phyloP scores from a whole-genome alignment of 2,888 invertebrate species.

The Drosophila mimica region DNA sequence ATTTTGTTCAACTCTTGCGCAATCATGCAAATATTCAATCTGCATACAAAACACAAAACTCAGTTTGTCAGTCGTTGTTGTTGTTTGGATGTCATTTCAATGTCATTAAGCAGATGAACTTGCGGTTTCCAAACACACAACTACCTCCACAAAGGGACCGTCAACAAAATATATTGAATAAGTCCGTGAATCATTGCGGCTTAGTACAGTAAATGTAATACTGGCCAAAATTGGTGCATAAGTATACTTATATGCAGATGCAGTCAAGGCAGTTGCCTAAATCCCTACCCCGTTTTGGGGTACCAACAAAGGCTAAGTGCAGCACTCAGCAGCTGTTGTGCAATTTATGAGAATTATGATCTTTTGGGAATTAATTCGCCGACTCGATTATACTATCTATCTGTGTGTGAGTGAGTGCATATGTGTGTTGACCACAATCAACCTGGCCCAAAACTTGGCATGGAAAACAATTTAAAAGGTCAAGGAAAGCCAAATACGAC shows the following conservation, averaged over 20 bases:
- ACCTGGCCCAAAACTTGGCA: conserved; percentile 34
- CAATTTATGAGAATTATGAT: conserved; percentile 64
- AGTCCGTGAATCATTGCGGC: conserved; percentile 50
- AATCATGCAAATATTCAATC: conserved; percentile 1
- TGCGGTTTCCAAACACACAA: neutral
- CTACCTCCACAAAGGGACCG: conserved; percentile 19
- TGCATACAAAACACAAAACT: neutral
- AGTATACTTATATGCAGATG: neutral
- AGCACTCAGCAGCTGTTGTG: conserved; percentile 46
- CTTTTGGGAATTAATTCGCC: conserved; percentile 48
- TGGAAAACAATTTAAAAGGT: conserved; percentile 38
- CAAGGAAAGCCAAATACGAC: conserved; percentile 41
- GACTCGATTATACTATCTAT: conserved; percentile 12
- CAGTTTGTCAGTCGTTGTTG: neutral
- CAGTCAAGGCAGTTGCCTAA: conserved; percentile 14
- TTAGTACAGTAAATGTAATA: conserved; percentile 23
- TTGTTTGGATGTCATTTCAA: conserved; percentile 4
- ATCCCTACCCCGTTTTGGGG: neutral
- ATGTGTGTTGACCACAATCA: conserved; percentile 28
- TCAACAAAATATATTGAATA: conserved; percentile 48
- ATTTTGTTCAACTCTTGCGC: neutral
- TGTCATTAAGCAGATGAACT: conserved; percentile 13
- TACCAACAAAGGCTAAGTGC: conserved; percentile 16
- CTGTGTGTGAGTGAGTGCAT: conserved; percentile 5
- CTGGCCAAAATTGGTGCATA: conserved; percentile 4